Evolutionary conservation across 2,797 vertebrate genomes (phyloP), one percentile per base, ranked within the genome.

Genomic region (Miichthys miiuy): DNA sequence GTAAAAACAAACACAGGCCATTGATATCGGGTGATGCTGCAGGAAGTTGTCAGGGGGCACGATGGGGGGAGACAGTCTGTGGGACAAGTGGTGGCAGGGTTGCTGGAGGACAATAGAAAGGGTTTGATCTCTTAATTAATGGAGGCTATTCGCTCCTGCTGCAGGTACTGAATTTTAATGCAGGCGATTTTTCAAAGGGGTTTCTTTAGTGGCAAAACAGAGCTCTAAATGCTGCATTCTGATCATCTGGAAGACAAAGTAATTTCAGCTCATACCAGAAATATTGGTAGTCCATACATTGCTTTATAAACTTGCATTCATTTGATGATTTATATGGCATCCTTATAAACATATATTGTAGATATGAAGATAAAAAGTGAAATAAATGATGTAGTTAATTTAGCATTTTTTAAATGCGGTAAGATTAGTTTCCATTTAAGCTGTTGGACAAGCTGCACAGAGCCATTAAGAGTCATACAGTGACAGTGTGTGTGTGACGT

Each of bases 91-190:
- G 88, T 90, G 89, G 86, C 87, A 88, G 84, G 83, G 83, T 85
- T 77, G 86, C 86, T 87, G 83, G 81, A 90, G 93, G 92, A 94
- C 91, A 95, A 94, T 93, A 72, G 89, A 86, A 77, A 86, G 89
- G 87, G 88, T 90, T 85, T 95, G 93, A 95, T 94, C 92, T 94
- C 93, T 95, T 95, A 94, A 94, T 95, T 94, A 95, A 95, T 92
- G 93, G 92, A 90, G 90, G 91, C 89, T 58, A 88, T 93, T 92
- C 90, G 85, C 78, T 86, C 81, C 89, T 77, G 91, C 87, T 85
- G 89, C 93, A 95, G 92, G 93, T 95, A 93, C 81, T 92, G 91
- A 89, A 93, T 94, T 91, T 91, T 93, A 95, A 94, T 92, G 82
- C 74, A 23, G 58, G 54, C 55, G 34, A 91, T 93, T 92, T 93